Evolutionary conservation across 2,797 vertebrate species (phyloP).

Genomic region (Sciurus vulgaris): DNA sequence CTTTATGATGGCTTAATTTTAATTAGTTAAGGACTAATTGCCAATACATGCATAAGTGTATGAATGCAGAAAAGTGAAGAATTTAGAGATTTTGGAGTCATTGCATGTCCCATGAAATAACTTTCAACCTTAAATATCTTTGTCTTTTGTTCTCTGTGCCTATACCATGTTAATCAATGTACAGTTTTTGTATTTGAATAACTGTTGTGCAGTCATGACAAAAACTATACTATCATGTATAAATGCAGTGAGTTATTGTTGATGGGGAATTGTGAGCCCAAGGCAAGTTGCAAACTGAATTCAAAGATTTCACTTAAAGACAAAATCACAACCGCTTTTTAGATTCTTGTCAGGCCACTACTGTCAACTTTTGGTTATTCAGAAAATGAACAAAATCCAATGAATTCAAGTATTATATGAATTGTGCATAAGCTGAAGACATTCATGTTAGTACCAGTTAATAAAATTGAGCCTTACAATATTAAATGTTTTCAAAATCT

Average conservation of each 20-base stretch:
- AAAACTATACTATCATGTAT: background rate
- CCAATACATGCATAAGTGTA: background rate
- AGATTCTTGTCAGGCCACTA: background rate
- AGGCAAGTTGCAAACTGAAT: background rate
- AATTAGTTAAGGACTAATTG: background rate
- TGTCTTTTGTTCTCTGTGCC: background rate
- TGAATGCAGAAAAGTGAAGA: background rate
- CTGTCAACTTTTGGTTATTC: conserved; percentile 64
- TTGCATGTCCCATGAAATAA: background rate
- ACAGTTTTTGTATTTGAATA: background rate
- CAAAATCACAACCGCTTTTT: background rate
- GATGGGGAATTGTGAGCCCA: background rate
- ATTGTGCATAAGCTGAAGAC: background rate
- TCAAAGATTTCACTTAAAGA: background rate
- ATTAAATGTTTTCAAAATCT: conserved; percentile 21
- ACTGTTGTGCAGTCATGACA: background rate
- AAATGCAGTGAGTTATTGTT: background rate
- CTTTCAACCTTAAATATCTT: background rate
- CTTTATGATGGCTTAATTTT: background rate
- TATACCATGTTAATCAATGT: background rate
- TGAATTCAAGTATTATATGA: conserved; percentile 28
- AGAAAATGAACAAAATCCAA: conserved; percentile 24
- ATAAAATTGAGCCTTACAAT: background rate
- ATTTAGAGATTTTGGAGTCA: background rate
- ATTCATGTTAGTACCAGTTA: background rate